phyloP scores from a whole-genome alignment of 2,797 vertebrate species.

The Sebastes glaucus region DNA sequence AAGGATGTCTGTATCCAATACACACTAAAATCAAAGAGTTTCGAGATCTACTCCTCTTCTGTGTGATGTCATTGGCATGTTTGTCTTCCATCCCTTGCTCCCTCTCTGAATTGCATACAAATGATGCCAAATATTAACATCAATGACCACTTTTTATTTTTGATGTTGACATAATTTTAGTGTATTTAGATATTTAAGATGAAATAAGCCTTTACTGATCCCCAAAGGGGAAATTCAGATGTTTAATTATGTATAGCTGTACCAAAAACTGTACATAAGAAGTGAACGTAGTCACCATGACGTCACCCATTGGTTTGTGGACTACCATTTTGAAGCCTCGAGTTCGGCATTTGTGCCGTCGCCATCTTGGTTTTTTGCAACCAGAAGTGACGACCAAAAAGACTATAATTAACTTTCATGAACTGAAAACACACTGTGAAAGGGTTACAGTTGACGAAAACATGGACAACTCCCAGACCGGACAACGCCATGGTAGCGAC shows the following conservation, averaged over 20 bases:
- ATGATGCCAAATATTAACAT: not conserved
- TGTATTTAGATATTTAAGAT: not conserved
- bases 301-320: too few species aligned
- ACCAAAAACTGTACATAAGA: too few species aligned
- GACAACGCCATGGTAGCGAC: too few species aligned
- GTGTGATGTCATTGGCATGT: not conserved
- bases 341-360: too few species aligned
- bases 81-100: not conserved
- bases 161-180: not conserved
- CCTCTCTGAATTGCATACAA: not conserved
- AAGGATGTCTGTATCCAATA: not conserved
- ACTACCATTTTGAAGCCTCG: too few species aligned
- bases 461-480: accelerated
- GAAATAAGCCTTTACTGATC: not conserved
- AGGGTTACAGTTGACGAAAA: too few species aligned
- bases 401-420: too few species aligned
- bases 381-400: too few species aligned
- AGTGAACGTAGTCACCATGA: too few species aligned
- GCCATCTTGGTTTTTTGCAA: too few species aligned
- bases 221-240: not conserved
- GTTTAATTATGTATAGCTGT: not conserved
- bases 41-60: not conserved
- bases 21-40: not conserved
- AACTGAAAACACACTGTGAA: too few species aligned
- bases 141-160: not conserved